Percentiles rank a stretch among this genome's conserved stretches.
Evolutionary conservation across 2,888 invertebrate species (phyloP).

Genomic region (Rhaphigaster nebulosa): DNA sequence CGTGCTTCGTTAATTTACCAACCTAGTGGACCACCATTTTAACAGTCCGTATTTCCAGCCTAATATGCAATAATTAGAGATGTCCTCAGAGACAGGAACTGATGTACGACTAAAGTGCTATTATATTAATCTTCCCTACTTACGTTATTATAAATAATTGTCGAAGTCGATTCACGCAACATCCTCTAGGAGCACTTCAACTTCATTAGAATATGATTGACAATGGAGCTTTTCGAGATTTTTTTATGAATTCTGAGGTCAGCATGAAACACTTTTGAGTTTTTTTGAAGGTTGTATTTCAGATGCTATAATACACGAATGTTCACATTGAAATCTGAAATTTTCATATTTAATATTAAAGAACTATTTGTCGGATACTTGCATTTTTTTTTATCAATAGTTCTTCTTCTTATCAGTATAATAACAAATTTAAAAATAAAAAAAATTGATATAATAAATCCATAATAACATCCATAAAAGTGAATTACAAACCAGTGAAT

Average conservation of each 20-base stretch:
- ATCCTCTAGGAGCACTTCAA: not conserved
- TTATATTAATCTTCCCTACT: not conserved
- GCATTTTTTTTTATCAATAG: not conserved
- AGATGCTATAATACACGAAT: not conserved
- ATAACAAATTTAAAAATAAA: not conserved
- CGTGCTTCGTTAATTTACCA: too few relatives aligned
- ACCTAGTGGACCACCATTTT: too few relatives aligned
- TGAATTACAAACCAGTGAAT: too few relatives aligned
- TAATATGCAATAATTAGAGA: not conserved
- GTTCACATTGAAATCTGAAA: not conserved
- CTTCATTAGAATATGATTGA: not conserved
- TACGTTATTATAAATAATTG: conserved; percentile 22
- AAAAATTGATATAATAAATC: too few relatives aligned
- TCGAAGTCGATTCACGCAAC: conserved; percentile 10
- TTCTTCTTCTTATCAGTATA: not conserved
- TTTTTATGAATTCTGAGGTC: not conserved
- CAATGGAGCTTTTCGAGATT: not conserved
- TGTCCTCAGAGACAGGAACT: not conserved
- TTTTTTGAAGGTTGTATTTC: not conserved
- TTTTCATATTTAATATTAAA: not conserved
- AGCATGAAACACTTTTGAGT: not conserved
- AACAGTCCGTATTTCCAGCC: not conserved
- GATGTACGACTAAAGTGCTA: not conserved
- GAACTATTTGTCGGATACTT: not conserved
- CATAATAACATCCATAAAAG: too few relatives aligned